A percentile compares a stretch with the other conserved stretches of the same genome.
These are phyloP conservation scores for Lanistes nyassanus DNA, from an alignment of 1,140 invertebrate species.

Conservation along the genomic window DNA sequence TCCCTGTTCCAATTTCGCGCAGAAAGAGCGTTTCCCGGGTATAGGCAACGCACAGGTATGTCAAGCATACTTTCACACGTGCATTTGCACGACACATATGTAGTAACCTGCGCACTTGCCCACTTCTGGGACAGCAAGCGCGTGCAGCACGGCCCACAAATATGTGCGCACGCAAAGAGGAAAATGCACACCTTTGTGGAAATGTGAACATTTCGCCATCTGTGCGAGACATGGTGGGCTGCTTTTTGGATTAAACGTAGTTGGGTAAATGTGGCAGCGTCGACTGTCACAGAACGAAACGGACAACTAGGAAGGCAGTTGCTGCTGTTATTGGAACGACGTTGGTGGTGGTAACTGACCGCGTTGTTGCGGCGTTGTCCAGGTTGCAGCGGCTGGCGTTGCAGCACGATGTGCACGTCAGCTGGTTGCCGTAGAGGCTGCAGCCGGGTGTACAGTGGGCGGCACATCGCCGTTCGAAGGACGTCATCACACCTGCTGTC, in stretches of 20 bases:
- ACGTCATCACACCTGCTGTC: conserved; percentile 1
- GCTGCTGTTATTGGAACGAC: background rate
- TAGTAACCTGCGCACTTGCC: conserved; percentile 10
- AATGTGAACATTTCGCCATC: background rate
- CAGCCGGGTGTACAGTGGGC: conserved; percentile 3
- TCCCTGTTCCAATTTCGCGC: too few relatives aligned
- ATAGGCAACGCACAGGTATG: background rate
- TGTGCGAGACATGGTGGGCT: too few relatives aligned
- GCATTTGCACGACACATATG: conserved; percentile 16
- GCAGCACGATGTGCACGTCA: conserved; percentile 12
- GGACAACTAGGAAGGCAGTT: background rate
- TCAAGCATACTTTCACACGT: background rate
- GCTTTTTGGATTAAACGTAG: background rate
- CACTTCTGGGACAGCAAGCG: too few relatives aligned
- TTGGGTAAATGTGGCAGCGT: background rate
- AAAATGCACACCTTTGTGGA: background rate
- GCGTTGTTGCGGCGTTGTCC: background rate
- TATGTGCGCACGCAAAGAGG: background rate
- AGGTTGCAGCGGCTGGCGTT: conserved; percentile 19
- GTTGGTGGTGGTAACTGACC: background rate
- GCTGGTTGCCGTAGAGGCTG: background rate
- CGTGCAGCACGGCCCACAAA: too few relatives aligned
- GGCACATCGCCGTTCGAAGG: conserved; percentile 11
- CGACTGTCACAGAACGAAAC: too few relatives aligned
- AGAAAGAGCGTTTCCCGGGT: background rate